Percentiles rank a stretch among this genome's conserved stretches.
phyloP scores from a whole-genome alignment of 2,888 invertebrate genomes.

The Mellilla xanthometata region DNA sequence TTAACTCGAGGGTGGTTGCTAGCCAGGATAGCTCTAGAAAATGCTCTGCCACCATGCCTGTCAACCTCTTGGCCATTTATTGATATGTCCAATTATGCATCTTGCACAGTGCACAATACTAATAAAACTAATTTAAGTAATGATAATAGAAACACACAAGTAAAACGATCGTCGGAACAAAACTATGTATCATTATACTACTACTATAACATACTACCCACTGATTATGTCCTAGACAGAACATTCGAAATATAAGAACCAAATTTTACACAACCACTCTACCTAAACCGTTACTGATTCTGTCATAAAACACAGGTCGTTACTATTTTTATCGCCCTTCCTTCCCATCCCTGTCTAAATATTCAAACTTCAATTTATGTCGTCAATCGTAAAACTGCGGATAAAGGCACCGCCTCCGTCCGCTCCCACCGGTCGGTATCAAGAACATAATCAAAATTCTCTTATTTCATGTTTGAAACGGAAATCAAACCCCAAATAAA shows the following conservation, averaged over 20 bases:
- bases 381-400: slow-evolving; percentile 36
- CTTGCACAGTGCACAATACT: too few species aligned
- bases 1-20: too few species aligned
- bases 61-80: too few species aligned
- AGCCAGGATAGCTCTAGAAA: too few species aligned
- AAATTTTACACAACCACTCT: slow-evolving; percentile 1
- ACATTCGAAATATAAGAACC: not conserved
- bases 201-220: too few species aligned
- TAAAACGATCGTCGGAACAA: too few species aligned
- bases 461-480: slow-evolving; percentile 12
- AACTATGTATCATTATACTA: too few species aligned
- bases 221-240: not conserved
- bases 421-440: slow-evolving; percentile 8
- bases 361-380: slow-evolving; percentile 38
- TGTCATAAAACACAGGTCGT: slow-evolving; percentile 18
- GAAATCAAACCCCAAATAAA: slow-evolving; percentile 10
- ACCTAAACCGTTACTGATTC: slow-evolving; percentile 14
- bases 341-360: slow-evolving; percentile 31
- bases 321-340: slow-evolving; percentile 20
- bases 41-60: too few species aligned
- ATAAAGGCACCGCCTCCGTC: slow-evolving; percentile 14
- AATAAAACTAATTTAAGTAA: too few species aligned
- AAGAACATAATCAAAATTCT: slow-evolving; percentile 18
- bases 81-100: too few species aligned
- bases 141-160: too few species aligned